Conservation (phyloP, 2,797 vertebrate species). For the Rhodeus uyekii region DNA sequence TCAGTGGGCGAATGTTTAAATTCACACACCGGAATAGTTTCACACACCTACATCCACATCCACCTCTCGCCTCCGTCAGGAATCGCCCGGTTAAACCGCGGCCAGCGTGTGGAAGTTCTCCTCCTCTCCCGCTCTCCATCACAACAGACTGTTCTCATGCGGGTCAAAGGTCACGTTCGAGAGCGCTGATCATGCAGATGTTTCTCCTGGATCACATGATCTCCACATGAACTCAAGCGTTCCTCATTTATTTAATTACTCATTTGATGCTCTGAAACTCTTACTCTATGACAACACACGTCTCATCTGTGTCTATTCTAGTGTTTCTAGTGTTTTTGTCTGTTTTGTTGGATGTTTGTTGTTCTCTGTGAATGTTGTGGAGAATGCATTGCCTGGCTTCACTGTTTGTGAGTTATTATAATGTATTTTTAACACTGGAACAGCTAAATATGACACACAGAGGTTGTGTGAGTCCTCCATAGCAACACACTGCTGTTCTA, state of each 20-base stretch:
- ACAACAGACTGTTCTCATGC: background rate
- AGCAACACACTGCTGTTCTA: conserved; percentile 39
- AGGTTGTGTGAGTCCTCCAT: conserved; percentile 51
- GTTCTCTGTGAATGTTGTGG: background rate
- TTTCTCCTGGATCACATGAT: background rate
- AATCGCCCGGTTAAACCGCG: background rate
- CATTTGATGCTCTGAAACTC: background rate
- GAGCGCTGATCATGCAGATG: background rate
- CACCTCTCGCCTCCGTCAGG: conserved; percentile 12
- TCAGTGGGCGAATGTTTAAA: conserved; percentile 36
- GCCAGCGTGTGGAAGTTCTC: background rate
- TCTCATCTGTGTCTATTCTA: background rate
- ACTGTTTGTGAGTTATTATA: conserved; percentile 41
- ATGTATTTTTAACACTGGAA: conserved; percentile 33
- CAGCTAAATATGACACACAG: conserved; percentile 46
- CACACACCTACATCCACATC: conserved; percentile 28
- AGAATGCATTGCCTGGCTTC: conserved; percentile 22
- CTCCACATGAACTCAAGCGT: background rate
- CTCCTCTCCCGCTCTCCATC: background rate
- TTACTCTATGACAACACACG: background rate
- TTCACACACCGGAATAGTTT: conserved; percentile 30
- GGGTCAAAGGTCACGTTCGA: background rate
- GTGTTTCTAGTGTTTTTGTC: background rate
- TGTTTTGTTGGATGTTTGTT: background rate
- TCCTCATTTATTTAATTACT: background rate